phyloP scores from a whole-genome alignment of 2,113 vertebrate genomes.

The Amia ocellicauda region DNA sequence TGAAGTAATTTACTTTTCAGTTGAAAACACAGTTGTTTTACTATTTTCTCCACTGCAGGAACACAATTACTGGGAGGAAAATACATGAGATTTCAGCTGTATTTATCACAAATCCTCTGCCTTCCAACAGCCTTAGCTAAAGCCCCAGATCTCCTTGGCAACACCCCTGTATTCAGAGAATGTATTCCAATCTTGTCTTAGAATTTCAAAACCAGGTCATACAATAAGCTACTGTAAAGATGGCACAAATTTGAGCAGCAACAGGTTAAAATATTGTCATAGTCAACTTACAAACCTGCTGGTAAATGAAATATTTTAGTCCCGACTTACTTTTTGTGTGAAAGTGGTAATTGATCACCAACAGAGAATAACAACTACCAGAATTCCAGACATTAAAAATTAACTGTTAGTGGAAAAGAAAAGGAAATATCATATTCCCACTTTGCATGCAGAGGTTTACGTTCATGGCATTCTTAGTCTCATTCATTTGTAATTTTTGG shows the following conservation, averaged over 20 bases:
- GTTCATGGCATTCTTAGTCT: too few relatives aligned
- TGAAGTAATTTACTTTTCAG: too few relatives aligned
- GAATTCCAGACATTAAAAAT: too few relatives aligned
- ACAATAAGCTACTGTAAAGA: not conserved
- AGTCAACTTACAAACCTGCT: not conserved
- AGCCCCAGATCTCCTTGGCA: conserved; percentile 1
- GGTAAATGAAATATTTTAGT: not conserved
- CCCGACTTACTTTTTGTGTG: not conserved
- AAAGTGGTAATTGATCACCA: too few relatives aligned
- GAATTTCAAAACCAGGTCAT: not conserved
- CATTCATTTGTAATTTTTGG: too few relatives aligned
- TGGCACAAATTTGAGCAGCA: too few relatives aligned
- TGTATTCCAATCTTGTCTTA: conserved; percentile 6
- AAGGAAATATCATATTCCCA: too few relatives aligned
- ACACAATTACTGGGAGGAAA: not conserved
- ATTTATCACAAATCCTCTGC: not conserved
- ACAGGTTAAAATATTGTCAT: not conserved
- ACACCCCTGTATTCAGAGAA: not conserved
- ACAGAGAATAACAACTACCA: too few relatives aligned
- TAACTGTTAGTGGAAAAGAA: not conserved
- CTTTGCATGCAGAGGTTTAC: too few relatives aligned
- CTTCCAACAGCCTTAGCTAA: not conserved
- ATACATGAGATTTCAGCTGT: not conserved
- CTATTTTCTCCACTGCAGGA: too few relatives aligned
- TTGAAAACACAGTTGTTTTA: too few relatives aligned